Evolutionary conservation across 2,888 invertebrate genomes (phyloP), one percentile per base, ranked within the genome.

Genomic region (Apotomis turbidana): DNA sequence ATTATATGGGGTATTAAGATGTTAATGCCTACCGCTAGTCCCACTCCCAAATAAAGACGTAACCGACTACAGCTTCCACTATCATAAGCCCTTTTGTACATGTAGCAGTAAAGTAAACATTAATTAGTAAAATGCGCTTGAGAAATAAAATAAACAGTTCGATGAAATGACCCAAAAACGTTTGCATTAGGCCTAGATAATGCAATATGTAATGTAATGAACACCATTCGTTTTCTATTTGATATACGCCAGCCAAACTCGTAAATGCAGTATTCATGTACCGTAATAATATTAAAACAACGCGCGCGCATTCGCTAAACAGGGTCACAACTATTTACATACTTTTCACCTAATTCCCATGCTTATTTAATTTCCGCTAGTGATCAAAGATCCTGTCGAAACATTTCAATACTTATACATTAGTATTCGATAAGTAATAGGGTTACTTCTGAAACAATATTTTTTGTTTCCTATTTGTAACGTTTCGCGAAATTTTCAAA

Each of bases 191-290:
- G 15, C 61, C 51, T 62, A 57, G 36, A 74, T 70, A 70, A 54
- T 73, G 68, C 63, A 64, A 63, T 67, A 59, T 67, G 38, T 73
- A 63, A 63, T 66, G 73, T 68, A 75, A 75, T 71, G 36, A 13
- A 71, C 59, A 74, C 70, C 61, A 70, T 64, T 71, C n/a, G 67
- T 73, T 73, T 75, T 73, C 73, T 74, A 71, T 73, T 71, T 75
- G 52, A 41, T 49, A 68, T 13, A 60, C 61, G 67, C 59, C n/a
- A 46, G 62, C 59, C n/a, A 46, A 54, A 67, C 74, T 67, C 44
- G 67, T 67, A 44, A 70, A 70, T 76, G 72, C 70, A 74, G 58
- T 72, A 71, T 74, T 68, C 68, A 59, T 74, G 74, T 75, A 72
- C 71, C 52, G 72, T 72, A 68, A 72, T 72, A 68, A 72, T 68